Conservation (phyloP, 2,113 vertebrate species). For the Acanthisitta chloris region DNA sequence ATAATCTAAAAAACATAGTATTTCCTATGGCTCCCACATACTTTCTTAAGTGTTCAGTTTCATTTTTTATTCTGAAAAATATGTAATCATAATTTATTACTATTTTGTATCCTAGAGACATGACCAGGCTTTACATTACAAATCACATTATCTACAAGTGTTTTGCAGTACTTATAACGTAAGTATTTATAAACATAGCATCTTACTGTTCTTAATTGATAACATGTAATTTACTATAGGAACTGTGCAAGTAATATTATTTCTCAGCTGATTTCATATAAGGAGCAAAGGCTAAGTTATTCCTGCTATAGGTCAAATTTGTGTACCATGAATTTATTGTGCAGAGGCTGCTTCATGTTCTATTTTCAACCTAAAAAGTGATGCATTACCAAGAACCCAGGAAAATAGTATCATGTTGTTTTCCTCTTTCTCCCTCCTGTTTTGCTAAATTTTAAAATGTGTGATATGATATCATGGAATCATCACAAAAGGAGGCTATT, state of each 20-base stretch:
- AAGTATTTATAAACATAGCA: background rate
- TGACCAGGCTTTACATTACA: background rate
- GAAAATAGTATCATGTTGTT: background rate
- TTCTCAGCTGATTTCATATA: background rate
- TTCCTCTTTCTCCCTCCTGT: background rate
- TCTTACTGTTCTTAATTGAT: background rate
- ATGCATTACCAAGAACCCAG: background rate
- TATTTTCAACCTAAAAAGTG: background rate
- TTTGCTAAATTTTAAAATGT: background rate
- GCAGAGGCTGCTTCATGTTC: background rate
- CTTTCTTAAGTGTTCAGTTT: background rate
- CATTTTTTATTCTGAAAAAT: background rate
- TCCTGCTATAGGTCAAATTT: background rate
- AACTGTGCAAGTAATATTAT: background rate
- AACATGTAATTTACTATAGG: background rate
- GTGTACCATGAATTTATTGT: background rate
- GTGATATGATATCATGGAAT: fast-evolving
- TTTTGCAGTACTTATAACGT: background rate
- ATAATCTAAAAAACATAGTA: background rate
- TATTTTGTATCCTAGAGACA: background rate
- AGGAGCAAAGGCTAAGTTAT: background rate
- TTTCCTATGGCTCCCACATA: background rate
- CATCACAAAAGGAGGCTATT: background rate
- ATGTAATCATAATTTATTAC: background rate
- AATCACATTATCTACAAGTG: background rate